phyloP scores from a whole-genome alignment of 64 coral and sea anemone species.

The Actinia equina region DNA sequence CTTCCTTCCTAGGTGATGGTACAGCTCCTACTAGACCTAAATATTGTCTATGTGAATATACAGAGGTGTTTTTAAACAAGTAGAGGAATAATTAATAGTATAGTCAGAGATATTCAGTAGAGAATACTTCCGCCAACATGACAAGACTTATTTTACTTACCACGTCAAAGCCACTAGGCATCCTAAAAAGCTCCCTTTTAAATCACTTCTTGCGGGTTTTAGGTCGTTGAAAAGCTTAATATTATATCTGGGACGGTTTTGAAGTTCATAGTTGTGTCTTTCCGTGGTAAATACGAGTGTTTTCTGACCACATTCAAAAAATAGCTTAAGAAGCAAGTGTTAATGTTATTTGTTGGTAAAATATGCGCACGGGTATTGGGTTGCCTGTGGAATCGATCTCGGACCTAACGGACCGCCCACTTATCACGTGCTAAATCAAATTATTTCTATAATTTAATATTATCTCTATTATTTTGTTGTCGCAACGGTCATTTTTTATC shows the following conservation, averaged over 20 bases:
- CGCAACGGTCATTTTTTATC: background rate
- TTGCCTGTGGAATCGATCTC: background rate
- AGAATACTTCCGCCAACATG: slow-evolving; percentile 4
- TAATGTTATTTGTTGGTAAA: background rate
- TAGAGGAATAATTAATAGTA: slow-evolving; percentile 1
- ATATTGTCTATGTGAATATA: background rate
- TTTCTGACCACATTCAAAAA: background rate
- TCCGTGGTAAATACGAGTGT: background rate
- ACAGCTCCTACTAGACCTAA: background rate
- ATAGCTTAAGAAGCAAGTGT: background rate
- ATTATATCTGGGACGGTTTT: background rate
- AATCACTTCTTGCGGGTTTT: background rate
- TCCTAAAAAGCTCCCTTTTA: background rate
- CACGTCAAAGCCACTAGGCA: slow-evolving; percentile 13
- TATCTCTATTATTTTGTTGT: background rate
- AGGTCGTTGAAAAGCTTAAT: background rate
- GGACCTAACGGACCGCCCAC: background rate
- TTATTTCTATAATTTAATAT: background rate
- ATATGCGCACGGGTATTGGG: background rate
- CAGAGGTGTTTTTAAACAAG: background rate
- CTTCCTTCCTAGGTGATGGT: too few relatives aligned
- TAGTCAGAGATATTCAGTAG: background rate
- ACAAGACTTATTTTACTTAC: background rate
- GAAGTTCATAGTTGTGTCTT: background rate
- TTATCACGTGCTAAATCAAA: background rate